A percentile compares a stretch with the other conserved stretches of the same genome.
Conservation (phyloP, 1,140 invertebrate species). For the Apis florea region DNA sequence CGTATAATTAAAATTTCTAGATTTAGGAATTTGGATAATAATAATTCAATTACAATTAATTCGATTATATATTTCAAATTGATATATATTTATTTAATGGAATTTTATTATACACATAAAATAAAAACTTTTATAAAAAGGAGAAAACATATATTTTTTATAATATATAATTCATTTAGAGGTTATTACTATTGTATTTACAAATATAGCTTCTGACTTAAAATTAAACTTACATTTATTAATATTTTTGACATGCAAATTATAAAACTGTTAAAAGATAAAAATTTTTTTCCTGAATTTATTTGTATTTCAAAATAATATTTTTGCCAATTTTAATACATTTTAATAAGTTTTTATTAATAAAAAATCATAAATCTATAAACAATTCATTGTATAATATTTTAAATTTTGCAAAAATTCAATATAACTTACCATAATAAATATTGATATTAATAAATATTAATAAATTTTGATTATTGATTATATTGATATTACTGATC, state of each 20-base stretch:
- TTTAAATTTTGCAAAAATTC: slow-evolving; percentile 29
- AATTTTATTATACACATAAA: too few relatives aligned
- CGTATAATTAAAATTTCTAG: too few relatives aligned
- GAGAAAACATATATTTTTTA: background rate
- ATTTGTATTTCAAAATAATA: slow-evolving; percentile 8
- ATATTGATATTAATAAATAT: background rate
- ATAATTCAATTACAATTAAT: too few relatives aligned
- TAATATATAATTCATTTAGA: background rate
- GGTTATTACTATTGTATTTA: background rate
- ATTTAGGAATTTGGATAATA: too few relatives aligned
- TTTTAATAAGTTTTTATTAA: background rate
- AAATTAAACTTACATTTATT: background rate
- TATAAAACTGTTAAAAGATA: background rate
- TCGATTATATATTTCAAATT: too few relatives aligned
- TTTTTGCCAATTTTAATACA: background rate
- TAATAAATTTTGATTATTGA: background rate
- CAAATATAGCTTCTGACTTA: background rate
- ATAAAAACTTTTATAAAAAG: too few relatives aligned
- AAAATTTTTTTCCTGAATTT: background rate
- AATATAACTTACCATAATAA: slow-evolving; percentile 6
- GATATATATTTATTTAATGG: too few relatives aligned
- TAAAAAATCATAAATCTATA: background rate
- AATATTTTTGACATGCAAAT: background rate
- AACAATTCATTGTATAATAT: background rate
- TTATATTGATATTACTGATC: background rate